Evolutionary conservation across 2,113 vertebrate species (phyloP).

Genomic region (Scortum barcoo): DNA sequence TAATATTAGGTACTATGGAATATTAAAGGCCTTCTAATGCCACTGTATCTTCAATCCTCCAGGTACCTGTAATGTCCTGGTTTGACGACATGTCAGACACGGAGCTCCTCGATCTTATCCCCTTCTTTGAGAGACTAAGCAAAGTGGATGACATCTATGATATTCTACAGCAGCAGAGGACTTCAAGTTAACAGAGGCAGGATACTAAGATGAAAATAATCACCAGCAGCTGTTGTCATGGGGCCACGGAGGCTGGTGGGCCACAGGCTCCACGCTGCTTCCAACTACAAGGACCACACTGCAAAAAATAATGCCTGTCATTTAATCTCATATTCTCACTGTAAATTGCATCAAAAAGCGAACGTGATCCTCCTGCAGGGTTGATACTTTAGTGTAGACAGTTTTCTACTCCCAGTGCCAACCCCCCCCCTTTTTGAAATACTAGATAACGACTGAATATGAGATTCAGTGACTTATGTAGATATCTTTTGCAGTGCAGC

Average conservation of each 20-base stretch:
- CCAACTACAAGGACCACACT: constrained; percentile 80
- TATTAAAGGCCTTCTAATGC: background rate
- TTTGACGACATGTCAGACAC: constrained; percentile 98
- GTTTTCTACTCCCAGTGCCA: background rate
- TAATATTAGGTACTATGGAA: background rate
- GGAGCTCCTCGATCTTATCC: constrained; percentile 95
- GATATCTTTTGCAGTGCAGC: constrained; percentile 59
- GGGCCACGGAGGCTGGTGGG: constrained; percentile 81
- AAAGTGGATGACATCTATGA: constrained; percentile 93
- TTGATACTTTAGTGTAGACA: background rate
- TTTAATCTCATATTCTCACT: constrained; percentile 36
- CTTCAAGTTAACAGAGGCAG: constrained; percentile 88
- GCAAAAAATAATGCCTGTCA: constrained; percentile 27
- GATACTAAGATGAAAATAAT: constrained; percentile 29
- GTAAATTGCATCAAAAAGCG: background rate
- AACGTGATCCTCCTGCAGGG: constrained; percentile 1
- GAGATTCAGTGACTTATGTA: constrained; percentile 48
- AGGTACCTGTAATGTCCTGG: constrained; percentile 98
- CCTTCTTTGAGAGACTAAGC: constrained; percentile 97
- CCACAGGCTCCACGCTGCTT: constrained; percentile 67
- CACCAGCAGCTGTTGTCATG: constrained; percentile 60
- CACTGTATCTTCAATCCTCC: background rate
- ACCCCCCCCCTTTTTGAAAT: background rate
- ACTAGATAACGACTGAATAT: constrained; percentile 19
- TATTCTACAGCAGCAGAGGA: constrained; percentile 91